A percentile compares a stretch with the other conserved stretches of the same genome.
These are phyloP conservation scores for Malurus cyaneus DNA, from an alignment of 2,113 vertebrate species.

Conservation along the genomic window DNA sequence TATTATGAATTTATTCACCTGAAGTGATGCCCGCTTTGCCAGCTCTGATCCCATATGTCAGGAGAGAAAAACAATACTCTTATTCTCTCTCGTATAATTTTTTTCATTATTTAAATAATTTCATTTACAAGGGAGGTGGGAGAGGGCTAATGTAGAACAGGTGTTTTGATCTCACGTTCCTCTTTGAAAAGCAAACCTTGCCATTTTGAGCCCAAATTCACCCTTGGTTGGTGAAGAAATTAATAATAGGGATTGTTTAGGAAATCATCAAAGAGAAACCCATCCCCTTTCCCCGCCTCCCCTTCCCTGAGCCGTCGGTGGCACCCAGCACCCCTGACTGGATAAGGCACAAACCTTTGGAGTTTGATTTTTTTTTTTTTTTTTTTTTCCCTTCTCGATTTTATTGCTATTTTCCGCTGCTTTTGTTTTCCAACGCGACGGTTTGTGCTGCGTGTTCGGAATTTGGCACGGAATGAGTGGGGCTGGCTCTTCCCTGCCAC, in stretches of 20 bases:
- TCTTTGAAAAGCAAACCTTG: constrained; percentile 29
- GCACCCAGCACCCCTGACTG: not conserved
- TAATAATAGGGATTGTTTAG: constrained; percentile 40
- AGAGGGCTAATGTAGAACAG: constrained; percentile 56
- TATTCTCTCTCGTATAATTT: not conserved
- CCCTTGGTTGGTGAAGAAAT: not conserved
- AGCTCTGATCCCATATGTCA: not conserved
- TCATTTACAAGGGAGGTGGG: constrained; percentile 50
- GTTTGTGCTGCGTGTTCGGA: accelerated
- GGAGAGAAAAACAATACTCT: not conserved
- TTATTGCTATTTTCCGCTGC: not conserved
- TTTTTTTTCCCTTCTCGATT: no score
- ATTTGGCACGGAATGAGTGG: not conserved
- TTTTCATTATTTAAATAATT: constrained; percentile 39
- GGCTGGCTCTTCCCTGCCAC: not conserved
- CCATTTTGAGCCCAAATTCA: not conserved
- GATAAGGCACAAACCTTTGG: not conserved
- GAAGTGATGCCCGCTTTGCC: not conserved
- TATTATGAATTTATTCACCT: not conserved
- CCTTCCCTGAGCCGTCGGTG: not conserved
- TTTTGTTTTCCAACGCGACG: not conserved
- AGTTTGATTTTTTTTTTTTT: not conserved
- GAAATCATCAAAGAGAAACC: constrained; percentile 37
- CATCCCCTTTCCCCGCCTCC: constrained; percentile 7
- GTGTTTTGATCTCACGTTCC: constrained; percentile 30